These are phyloP conservation scores for Oncorhynchus mykiss DNA, from an alignment of 2,113 vertebrate species.

Conservation along the genomic window DNA sequence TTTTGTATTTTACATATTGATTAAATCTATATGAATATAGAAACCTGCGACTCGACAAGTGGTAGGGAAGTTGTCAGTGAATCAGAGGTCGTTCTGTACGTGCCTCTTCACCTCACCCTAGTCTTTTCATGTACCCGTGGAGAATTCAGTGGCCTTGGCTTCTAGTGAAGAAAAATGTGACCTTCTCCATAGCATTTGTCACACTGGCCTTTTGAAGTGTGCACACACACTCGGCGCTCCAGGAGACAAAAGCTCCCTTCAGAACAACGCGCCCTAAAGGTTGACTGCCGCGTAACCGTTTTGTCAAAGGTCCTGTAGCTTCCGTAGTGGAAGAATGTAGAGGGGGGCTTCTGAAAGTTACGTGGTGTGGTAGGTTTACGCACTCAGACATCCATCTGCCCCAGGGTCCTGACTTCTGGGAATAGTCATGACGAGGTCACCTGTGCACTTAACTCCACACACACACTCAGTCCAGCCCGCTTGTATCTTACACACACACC, in stretches of 20 bases:
- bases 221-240: not conserved
- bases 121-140: not conserved
- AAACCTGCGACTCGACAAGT: too few relatives aligned
- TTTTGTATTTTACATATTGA: too few relatives aligned
- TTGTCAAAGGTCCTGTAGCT: constrained; percentile 25
- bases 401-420: constrained; percentile 1
- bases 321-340: constrained; percentile 11
- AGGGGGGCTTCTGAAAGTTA: constrained; percentile 8
- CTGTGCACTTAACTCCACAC: not conserved
- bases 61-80: too few relatives aligned
- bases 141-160: not conserved
- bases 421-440: not conserved
- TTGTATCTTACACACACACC: not conserved
- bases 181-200: constrained; percentile 29
- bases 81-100: not conserved
- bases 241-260: constrained; percentile 31
- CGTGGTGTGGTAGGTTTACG: not conserved
- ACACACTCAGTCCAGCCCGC: not conserved
- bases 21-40: too few relatives aligned
- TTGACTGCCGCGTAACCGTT: constrained; percentile 10
- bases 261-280: not conserved
- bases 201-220: constrained; percentile 16
- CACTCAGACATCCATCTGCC: constrained; percentile 4
- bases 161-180: constrained; percentile 24
- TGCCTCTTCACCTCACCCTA: not conserved